phyloP scores from a whole-genome alignment of 2,797 vertebrate species.

The Liasis olivaceus region DNA sequence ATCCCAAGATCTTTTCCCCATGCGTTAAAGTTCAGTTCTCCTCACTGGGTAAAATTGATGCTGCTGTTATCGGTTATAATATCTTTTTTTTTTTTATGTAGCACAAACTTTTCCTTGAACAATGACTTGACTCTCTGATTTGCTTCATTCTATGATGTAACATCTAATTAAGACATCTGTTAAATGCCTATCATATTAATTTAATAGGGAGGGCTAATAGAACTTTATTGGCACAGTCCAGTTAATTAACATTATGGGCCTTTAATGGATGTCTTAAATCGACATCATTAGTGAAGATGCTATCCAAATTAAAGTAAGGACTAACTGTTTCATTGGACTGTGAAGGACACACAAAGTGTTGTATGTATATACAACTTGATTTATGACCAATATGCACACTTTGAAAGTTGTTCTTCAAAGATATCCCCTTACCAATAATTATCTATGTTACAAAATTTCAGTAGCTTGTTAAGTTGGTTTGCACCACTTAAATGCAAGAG shows the following conservation, averaged over 20 bases:
- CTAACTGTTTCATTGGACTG: conserved; percentile 63
- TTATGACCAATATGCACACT: neutral
- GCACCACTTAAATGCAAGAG: neutral
- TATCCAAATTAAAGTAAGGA: conserved; percentile 68
- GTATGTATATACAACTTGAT: neutral
- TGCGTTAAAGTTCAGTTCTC: neutral
- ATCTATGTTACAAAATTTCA: neutral
- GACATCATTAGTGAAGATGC: conserved; percentile 66
- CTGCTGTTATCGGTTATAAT: neutral
- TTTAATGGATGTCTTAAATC: conserved; percentile 72
- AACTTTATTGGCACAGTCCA: conserved; percentile 68
- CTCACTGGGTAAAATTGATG: neutral
- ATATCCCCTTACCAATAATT: conserved; percentile 1
- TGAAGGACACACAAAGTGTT: conserved; percentile 61
- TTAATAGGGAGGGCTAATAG: conserved; percentile 71
- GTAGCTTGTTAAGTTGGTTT: neutral
- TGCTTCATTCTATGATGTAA: conserved; percentile 65
- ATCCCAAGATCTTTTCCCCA: neutral
- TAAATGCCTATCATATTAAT: conserved; percentile 75
- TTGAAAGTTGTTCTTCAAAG: neutral
- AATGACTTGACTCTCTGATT: conserved; percentile 59
- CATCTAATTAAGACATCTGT: conserved; percentile 76
- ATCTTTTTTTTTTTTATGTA: neutral
- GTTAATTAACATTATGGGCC: conserved; percentile 73
- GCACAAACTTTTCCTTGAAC: conserved; percentile 59